Percentiles rank a stretch among this genome's conserved stretches.
These are phyloP conservation scores for Siniperca scherzeri DNA, from an alignment of 2,797 vertebrate genomes.

Conservation along the genomic window DNA sequence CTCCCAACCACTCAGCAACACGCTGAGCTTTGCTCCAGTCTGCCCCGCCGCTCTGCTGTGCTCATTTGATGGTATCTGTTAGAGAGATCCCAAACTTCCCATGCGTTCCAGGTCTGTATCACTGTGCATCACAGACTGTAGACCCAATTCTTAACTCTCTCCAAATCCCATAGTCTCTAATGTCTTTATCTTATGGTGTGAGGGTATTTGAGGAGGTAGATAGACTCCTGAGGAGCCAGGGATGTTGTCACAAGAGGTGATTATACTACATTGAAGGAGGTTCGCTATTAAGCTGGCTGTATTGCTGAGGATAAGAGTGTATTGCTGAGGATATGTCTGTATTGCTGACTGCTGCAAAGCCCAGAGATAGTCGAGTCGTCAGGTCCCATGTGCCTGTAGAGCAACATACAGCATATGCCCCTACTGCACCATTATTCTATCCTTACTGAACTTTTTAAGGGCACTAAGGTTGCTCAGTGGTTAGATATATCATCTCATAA, in stretches of 20 bases:
- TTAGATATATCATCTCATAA: slow-evolving; percentile 33
- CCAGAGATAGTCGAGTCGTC: slow-evolving; percentile 72
- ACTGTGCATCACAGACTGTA: slow-evolving; percentile 29
- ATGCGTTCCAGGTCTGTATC: slow-evolving; percentile 55
- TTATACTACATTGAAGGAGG: slow-evolving; percentile 67
- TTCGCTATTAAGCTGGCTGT: slow-evolving; percentile 55
- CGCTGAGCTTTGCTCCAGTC: slow-evolving; percentile 56
- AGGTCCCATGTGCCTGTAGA: slow-evolving; percentile 70
- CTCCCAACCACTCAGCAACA: slow-evolving; percentile 39
- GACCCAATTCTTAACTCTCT: slow-evolving; percentile 48
- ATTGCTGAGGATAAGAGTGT: slow-evolving; percentile 55
- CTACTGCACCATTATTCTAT: slow-evolving; percentile 53
- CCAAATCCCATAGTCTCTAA: slow-evolving; percentile 75
- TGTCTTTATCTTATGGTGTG: slow-evolving; percentile 73
- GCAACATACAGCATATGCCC: slow-evolving; percentile 61
- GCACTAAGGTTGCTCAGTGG: slow-evolving; percentile 18
- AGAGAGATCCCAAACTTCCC: slow-evolving; percentile 62
- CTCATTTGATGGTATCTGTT: slow-evolving; percentile 66
- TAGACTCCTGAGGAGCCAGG: slow-evolving; percentile 62
- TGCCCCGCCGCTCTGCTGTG: slow-evolving; percentile 42
- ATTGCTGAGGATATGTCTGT: slow-evolving; percentile 64
- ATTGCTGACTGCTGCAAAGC: slow-evolving; percentile 77
- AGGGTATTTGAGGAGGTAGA: slow-evolving; percentile 72
- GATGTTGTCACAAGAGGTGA: slow-evolving; percentile 75
- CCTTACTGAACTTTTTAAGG: slow-evolving; percentile 44